phyloP scores from a whole-genome alignment of 1,140 invertebrate species.

The Aphaenogaster ashmeadi region DNA sequence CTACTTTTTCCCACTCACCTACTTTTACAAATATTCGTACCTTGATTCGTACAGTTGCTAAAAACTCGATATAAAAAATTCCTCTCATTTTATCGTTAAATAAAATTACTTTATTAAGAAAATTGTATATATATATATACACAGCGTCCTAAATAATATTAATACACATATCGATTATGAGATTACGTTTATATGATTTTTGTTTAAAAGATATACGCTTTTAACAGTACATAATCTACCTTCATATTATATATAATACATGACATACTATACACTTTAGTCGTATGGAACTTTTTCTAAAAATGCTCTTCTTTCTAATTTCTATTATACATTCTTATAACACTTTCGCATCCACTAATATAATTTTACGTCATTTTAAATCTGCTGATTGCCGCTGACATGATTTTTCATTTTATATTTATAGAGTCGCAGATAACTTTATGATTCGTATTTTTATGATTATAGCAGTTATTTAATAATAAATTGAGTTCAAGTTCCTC shows the following conservation, averaged over 20 bases:
- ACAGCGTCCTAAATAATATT: not conserved
- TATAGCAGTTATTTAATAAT: too few relatives aligned
- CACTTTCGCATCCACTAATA: too few relatives aligned
- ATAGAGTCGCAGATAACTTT: too few relatives aligned
- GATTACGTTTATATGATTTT: not conserved
- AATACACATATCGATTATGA: not conserved
- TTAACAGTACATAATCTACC: not conserved
- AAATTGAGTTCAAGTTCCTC: too few relatives aligned
- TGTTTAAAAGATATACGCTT: not conserved
- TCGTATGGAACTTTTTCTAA: not conserved
- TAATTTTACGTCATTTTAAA: too few relatives aligned
- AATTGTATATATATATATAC: not conserved
- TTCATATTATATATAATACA: constrained; percentile 15
- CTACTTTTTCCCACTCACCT: not conserved
- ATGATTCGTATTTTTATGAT: too few relatives aligned
- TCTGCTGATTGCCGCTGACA: too few relatives aligned
- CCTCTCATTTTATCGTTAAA: not conserved
- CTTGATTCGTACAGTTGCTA: too few relatives aligned
- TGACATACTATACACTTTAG: not conserved
- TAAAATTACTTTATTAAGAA: constrained; percentile 29
- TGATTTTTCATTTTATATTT: too few relatives aligned
- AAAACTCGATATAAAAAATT: constrained; percentile 16
- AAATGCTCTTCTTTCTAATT: not conserved
- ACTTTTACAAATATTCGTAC: not conserved
- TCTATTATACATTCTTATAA: not conserved